Evolutionary conservation across 2,113 vertebrate genomes (phyloP), one percentile per base, ranked within the genome.

Genomic region (Grantiella picta): DNA sequence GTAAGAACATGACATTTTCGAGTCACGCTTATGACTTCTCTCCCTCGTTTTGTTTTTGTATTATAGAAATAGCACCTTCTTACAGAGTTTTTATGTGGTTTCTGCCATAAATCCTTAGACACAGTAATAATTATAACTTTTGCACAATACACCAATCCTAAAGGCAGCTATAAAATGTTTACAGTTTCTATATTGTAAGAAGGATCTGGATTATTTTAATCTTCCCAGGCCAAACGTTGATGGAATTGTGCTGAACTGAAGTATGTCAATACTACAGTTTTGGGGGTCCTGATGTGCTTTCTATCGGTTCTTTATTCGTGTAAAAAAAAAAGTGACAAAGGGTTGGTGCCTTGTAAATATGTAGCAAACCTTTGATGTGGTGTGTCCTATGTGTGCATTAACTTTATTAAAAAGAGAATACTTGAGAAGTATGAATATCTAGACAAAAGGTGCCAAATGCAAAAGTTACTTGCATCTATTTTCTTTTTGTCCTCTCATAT

Each of bases 91-190:
- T 98, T 98, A 98, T 98, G 98, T 97, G 96, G 95, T 97, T 97
- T 98, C 95, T 96, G 97, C 97, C 98, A 98, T 98, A 96, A 97
- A 98, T 97, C 97, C 96, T 97, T 97, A 97, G 96, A 96, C 97
- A 97, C 97, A 98, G 96, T 98, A 98, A 98, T 98, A 98, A 97
- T 96, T 85, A 98, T 97, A 98, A 98, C 98, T 98, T 99, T 99
- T 99, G 99, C 99, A 99, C 99, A 99, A 98, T 98, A 98, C 97
- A 98, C 98, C 97, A 98, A 98, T 98, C 98, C 98, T 98, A 98
- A 96, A 98, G 99, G 99, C 99, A 99, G 99, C 99, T 99, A 99
- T 98, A 98, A 98, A 98, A 98, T 98, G 98, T 98, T 98, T 98
- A 98, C 98, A 98, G 97, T 98, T 98, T 98, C 97, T 98, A 98